These are phyloP conservation scores for Trematocara marginatum DNA, from an alignment of 2,113 vertebrate species.

Conservation along the genomic window DNA sequence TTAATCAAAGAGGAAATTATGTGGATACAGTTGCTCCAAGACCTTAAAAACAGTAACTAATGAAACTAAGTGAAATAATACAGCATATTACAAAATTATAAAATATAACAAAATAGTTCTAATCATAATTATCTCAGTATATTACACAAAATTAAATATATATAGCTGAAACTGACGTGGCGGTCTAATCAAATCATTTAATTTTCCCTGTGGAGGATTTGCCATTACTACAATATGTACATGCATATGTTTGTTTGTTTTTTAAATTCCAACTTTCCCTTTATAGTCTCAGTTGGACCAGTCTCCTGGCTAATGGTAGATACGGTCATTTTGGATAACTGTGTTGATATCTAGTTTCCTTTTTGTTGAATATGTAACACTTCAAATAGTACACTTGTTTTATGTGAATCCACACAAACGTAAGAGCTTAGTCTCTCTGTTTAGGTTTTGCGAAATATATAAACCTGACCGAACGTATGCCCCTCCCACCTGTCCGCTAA, in stretches of 20 bases:
- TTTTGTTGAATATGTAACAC: neutral
- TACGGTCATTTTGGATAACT: neutral
- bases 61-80: neutral
- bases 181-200: neutral
- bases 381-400: neutral
- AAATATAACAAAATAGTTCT: neutral
- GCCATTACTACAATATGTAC: conserved; percentile 7
- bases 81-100: neutral
- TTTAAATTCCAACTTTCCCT: neutral
- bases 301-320: rapidly evolving
- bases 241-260: neutral
- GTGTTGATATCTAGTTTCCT: neutral
- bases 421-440: neutral
- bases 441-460: neutral
- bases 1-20: neutral
- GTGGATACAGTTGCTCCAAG: neutral
- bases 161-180: neutral
- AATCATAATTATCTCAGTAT: neutral
- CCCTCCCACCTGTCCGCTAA: neutral
- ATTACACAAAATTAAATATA: too few species aligned
- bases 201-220: neutral
- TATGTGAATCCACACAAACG: neutral
- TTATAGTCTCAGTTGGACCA: neutral
- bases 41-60: neutral
- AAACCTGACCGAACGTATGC: neutral